Conservation (phyloP, 2,888 invertebrate species). For the Drosophila mettleri region DNA sequence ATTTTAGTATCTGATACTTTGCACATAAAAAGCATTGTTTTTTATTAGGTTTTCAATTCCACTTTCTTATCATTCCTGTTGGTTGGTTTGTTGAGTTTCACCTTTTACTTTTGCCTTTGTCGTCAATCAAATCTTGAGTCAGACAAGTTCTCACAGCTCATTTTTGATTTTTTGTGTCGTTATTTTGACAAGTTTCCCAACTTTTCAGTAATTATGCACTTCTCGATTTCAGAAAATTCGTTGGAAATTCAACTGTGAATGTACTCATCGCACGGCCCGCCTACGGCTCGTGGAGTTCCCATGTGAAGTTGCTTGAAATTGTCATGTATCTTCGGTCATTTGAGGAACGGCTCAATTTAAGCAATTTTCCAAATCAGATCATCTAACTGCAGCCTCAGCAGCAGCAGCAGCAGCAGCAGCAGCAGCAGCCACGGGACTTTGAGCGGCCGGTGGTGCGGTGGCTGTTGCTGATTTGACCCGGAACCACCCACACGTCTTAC, state of each 20-base stretch:
- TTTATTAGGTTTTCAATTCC: neutral
- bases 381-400: constrained; percentile 14
- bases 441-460: constrained; percentile 7
- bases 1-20: neutral
- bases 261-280: constrained; percentile 31
- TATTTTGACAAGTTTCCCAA: constrained; percentile 24
- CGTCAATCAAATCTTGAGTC: constrained; percentile 27
- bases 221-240: constrained; percentile 15
- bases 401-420: constrained; percentile 11
- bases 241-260: constrained; percentile 26
- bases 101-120: constrained; percentile 28
- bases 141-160: constrained; percentile 42
- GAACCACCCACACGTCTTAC: constrained; percentile 74
- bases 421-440: neutral
- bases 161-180: constrained; percentile 25
- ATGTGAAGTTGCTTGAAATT: constrained; percentile 48
- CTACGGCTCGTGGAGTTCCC: constrained; percentile 57
- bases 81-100: neutral
- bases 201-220: constrained; percentile 55
- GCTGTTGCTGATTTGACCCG: constrained; percentile 45
- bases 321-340: constrained; percentile 46
- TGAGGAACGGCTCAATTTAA: constrained; percentile 51
- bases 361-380: constrained; percentile 62
- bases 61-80: constrained; percentile 1
- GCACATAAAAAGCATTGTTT: neutral